Percentiles rank a stretch among this genome's conserved stretches.
Evolutionary conservation across 1,140 invertebrate genomes (phyloP).

Genomic region (Drosophila pseudoananassae): DNA sequence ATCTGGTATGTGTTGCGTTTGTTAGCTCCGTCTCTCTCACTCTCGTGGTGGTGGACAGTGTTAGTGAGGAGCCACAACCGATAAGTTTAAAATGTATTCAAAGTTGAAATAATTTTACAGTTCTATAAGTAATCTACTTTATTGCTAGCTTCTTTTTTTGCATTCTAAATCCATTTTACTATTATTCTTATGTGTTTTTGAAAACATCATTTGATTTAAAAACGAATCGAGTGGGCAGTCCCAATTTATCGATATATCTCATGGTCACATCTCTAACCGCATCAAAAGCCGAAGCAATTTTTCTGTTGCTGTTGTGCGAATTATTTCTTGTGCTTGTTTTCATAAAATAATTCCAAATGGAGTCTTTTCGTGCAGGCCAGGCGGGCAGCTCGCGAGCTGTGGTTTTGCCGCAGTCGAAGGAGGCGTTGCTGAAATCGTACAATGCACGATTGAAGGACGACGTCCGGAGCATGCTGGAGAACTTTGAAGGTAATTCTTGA

Average conservation of each 20-base stretch:
- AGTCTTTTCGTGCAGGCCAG: too few relatives aligned
- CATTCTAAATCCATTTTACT: too few relatives aligned
- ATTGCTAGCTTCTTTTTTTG: too few relatives aligned
- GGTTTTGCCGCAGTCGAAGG: slow-evolving; percentile 94
- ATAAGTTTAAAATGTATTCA: neutral
- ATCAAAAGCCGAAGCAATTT: neutral
- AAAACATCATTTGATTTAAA: too few relatives aligned
- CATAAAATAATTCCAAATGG: neutral
- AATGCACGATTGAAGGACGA: slow-evolving; percentile 96
- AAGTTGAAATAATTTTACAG: too few relatives aligned
- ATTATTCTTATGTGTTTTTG: too few relatives aligned
- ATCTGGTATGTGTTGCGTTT: slow-evolving; percentile 3
- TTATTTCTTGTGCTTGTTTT: too few relatives aligned
- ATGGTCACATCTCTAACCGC: neutral
- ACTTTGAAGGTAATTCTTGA: slow-evolving; percentile 92
- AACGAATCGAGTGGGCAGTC: neutral
- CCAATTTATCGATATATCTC: neutral
- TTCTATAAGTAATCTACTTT: too few relatives aligned
- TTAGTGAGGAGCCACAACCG: neutral
- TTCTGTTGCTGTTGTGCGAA: too few relatives aligned
- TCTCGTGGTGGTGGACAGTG: neutral
- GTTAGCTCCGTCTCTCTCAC: neutral
- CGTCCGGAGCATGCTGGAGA: slow-evolving; percentile 98
- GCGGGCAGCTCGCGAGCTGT: slow-evolving; percentile 84
- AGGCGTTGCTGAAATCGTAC: slow-evolving; percentile 96